Conservation (phyloP, 2,888 invertebrate species). For the Escarpia spicata region DNA sequence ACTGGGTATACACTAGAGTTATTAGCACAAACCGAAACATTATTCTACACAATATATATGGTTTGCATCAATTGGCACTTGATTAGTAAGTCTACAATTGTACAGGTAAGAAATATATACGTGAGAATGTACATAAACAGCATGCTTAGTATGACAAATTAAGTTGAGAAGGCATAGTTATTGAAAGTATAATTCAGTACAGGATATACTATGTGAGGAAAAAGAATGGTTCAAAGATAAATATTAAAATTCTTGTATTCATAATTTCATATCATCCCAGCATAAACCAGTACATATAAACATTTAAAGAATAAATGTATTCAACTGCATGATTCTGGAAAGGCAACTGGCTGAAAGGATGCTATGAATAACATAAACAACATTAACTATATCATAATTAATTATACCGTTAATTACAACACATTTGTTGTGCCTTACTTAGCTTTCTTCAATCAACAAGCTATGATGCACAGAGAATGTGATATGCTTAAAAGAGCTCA, state of each 20-base stretch:
- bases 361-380: neutral
- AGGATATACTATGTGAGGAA: too few relatives aligned
- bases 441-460: neutral
- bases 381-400: neutral
- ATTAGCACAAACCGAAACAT: neutral
- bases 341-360: too few relatives aligned
- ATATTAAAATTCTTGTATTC: too few relatives aligned
- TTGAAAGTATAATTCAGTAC: too few relatives aligned
- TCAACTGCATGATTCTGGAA: neutral
- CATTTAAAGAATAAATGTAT: neutral
- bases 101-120: neutral
- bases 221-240: too few relatives aligned
- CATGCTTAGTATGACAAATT: too few relatives aligned
- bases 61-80: neutral
- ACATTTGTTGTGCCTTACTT: neutral
- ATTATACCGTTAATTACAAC: neutral
- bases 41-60: neutral
- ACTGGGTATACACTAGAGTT: neutral
- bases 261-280: neutral
- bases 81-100: neutral
- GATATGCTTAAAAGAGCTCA: neutral
- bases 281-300: neutral
- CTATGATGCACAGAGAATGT: neutral
- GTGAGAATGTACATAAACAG: neutral
- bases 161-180: too few relatives aligned